Evolutionary conservation across 2,888 invertebrate genomes (phyloP).

Genomic region (Chrysomela aeneicollis): DNA sequence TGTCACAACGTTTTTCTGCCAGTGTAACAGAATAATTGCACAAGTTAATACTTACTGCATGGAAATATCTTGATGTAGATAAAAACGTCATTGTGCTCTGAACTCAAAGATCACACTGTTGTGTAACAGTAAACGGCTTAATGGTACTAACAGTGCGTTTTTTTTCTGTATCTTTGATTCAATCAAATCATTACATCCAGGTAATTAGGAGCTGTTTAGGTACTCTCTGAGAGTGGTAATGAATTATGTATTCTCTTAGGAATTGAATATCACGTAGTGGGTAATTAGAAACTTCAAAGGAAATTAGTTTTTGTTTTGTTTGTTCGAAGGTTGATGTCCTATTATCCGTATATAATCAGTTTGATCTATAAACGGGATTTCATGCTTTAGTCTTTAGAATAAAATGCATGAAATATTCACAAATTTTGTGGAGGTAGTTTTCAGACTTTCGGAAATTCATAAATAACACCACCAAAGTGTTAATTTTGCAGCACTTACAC

Average conservation of each 20-base stretch:
- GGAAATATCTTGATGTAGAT: not conserved
- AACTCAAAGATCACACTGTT: not conserved
- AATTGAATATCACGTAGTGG: not conserved
- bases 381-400: too few relatives aligned
- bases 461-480: too few relatives aligned
- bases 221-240: not conserved
- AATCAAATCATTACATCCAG: not conserved
- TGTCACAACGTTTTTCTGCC: slow-evolving; percentile 9
- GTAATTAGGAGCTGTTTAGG: not conserved
- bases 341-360: too few relatives aligned
- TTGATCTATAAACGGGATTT: too few relatives aligned
- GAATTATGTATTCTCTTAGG: not conserved
- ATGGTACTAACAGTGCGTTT: not conserved
- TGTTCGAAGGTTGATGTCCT: not conserved
- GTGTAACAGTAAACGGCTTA: not conserved
- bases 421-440: too few relatives aligned
- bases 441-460: too few relatives aligned
- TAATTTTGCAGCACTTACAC: too few relatives aligned
- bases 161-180: not conserved
- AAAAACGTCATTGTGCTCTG: slow-evolving; percentile 13
- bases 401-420: too few relatives aligned
- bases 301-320: not conserved
- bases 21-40: slow-evolving; percentile 6
- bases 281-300: not conserved
- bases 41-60: not conserved